Base-by-base conservation (phyloP, 2,113 vertebrate genomes). In the Clarias batrachus region DNA sequence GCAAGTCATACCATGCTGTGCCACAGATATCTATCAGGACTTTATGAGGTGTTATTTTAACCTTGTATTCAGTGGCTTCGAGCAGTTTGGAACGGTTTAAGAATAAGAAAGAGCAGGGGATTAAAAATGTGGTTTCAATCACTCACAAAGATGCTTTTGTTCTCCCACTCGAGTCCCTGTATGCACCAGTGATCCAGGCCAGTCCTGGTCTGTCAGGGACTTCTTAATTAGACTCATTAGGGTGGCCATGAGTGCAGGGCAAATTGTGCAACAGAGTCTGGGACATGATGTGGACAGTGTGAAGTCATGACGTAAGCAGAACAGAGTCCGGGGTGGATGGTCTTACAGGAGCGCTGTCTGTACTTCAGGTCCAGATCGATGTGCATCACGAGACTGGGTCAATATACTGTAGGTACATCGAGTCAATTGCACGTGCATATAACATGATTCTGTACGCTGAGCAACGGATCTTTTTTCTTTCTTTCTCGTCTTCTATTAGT, bases 121-220 rank as follows among this genome's bases (percentile, higher is more conserved):
- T 82, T 73, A 48, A 89, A 94, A 93, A 92, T 92, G 90, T 90
- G 90, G 86, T 93, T 94, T 87, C 88, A 90, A 91, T 93, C 90
- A 87, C 63, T 92, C 89, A 95, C 94, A 96, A 95, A 88, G 93
- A 91, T 92, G 92, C 92, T 93, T 96, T 95, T 96, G 95, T 96
- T 94, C 94, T 89, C 82, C 25, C 33, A 84, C 90, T 87, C 83
- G 68, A 86, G 81, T 90, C 82, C 80, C 41, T 89, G 89, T 89
- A 56, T 76, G 68, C 76, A 84, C 84, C 73, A 85, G 85, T 77
- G 68, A 87, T 86, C 57, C 66, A 13, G 87, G 27, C 30, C 77
- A 76, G 78, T 12, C 54, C 78, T 62, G 30, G 41, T 78, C 87
- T 89, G 86, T 88, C 83, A 86, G 80, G 85, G 59, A 19, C 62